Evolutionary conservation across 2,113 vertebrate species (phyloP).

Genomic region (Psophia crepitans): DNA sequence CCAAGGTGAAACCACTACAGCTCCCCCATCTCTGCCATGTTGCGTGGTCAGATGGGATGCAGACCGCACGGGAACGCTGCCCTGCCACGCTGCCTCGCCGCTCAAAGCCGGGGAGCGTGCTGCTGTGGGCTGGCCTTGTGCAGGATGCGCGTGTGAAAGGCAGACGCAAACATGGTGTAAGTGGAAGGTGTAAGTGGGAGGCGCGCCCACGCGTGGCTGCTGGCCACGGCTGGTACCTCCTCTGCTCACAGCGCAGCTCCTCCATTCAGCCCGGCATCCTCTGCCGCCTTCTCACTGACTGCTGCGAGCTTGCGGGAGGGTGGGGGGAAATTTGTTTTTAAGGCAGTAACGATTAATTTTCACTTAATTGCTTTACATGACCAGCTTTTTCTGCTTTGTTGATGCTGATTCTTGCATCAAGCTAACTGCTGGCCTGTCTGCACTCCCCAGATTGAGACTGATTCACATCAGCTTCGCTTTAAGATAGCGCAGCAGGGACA

Average conservation of each 20-base stretch:
- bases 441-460: background rate
- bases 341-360: background rate
- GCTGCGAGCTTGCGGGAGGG: background rate
- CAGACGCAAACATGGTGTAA: background rate
- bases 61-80: fast-evolving
- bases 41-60: background rate
- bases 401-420: background rate
- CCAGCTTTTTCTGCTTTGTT: background rate
- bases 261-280: background rate
- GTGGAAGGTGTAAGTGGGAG: background rate
- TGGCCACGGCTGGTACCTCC: background rate
- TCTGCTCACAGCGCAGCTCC: background rate
- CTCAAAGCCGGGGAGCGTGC: background rate
- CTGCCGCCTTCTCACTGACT: background rate
- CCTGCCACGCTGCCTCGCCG: fast-evolving
- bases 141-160: background rate
- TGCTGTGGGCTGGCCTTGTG: background rate
- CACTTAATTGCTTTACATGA: background rate
- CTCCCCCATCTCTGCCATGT: fast-evolving
- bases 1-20: too few relatives aligned
- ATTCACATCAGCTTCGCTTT: background rate
- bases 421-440: background rate
- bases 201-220: fast-evolving
- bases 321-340: background rate
- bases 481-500: background rate